Conservation (phyloP, 2,113 vertebrate genomes). For the Antidorcas marsupialis region DNA sequence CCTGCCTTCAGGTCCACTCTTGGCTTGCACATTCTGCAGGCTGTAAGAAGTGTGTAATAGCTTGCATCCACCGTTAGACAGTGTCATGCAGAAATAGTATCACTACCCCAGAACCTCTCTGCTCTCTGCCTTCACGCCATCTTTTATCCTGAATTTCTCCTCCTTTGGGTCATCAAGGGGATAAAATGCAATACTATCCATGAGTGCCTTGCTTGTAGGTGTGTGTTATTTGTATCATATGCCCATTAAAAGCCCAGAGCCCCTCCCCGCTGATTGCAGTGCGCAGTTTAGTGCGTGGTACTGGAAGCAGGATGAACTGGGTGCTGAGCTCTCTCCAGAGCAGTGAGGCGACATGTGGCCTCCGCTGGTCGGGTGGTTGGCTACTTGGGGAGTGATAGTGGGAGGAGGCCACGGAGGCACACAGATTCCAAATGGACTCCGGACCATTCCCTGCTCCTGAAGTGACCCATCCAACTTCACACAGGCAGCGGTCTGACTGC, state of each 20-base stretch:
- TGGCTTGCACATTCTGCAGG: fast-evolving
- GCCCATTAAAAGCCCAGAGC: not conserved
- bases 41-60: too few species aligned
- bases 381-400: too few species aligned
- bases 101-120: not conserved
- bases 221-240: not conserved
- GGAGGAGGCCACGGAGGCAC: not conserved
- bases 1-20: not conserved
- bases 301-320: not conserved
- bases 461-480: not conserved
- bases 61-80: fast-evolving
- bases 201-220: not conserved
- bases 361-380: not conserved
- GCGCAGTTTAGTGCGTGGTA: fast-evolving
- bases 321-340: not conserved
- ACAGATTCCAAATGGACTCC: not conserved
- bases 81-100: not conserved
- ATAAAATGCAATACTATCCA: not conserved
- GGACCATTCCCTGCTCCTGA: not conserved
- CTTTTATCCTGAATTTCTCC: not conserved
- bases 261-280: fast-evolving
- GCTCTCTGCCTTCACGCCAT: not conserved
- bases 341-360: fast-evolving
- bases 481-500: not conserved
- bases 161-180: not conserved